phyloP scores from a whole-genome alignment of 2,113 vertebrate genomes.

The Camelus bactrianus region DNA sequence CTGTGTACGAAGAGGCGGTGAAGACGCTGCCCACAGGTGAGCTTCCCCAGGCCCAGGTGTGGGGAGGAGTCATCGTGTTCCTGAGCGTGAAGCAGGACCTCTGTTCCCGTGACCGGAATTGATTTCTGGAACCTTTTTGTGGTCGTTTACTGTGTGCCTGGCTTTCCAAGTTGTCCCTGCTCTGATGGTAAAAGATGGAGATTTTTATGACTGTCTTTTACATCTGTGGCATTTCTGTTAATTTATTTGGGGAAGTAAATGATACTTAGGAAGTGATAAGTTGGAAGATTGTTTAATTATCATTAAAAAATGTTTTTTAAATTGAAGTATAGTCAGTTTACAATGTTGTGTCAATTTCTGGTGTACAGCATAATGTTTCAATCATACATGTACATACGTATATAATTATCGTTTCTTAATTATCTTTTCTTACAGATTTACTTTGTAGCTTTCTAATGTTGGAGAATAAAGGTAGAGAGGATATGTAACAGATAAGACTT shows the following conservation, averaged over 20 bases:
- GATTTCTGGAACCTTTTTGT: neutral
- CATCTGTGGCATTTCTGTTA: neutral
- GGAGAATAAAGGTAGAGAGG: neutral
- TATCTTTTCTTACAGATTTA: neutral
- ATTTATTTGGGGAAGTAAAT: neutral
- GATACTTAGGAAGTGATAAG: neutral
- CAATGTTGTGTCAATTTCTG: too few species aligned
- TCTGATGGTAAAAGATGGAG: neutral
- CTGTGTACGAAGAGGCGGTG: slow-evolving; percentile 95
- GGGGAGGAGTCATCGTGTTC: rapidly evolving
- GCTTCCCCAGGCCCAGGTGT: neutral
- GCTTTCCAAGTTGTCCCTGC: neutral
- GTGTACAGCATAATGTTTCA: too few species aligned
- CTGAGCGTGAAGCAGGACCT: neutral
- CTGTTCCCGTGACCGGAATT: neutral
- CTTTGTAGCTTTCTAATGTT: slow-evolving; percentile 4
- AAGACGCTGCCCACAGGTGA: slow-evolving; percentile 91
- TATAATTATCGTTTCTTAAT: neutral
- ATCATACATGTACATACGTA: too few species aligned
- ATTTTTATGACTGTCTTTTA: neutral
- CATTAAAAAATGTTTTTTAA: neutral
- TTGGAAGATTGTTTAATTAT: neutral
- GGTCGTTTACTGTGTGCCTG: neutral
- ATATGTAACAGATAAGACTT: neutral
- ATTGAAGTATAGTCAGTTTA: too few species aligned